These are phyloP conservation scores for Trichoplusia ni DNA, from an alignment of 1,140 invertebrate genomes.

Conservation along the genomic window DNA sequence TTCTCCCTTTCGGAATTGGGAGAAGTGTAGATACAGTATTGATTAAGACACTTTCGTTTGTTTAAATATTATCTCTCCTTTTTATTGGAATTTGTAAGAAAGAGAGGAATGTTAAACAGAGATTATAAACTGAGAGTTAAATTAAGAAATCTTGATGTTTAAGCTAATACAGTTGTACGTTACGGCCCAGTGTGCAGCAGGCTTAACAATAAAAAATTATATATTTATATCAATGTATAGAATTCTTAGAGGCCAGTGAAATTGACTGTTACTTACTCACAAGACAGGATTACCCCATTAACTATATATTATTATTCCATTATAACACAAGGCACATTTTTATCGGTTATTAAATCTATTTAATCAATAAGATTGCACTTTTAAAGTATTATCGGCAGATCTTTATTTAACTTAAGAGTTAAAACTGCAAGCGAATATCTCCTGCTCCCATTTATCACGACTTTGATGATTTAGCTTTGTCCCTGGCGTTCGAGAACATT, in stretches of 20 bases:
- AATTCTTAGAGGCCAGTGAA: conserved; percentile 68
- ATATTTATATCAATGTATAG: conserved; percentile 66
- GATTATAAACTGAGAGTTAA: no score
- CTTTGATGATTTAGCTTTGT: conserved; percentile 33
- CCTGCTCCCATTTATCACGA: conserved; percentile 45
- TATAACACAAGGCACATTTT: conserved; percentile 77
- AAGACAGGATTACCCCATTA: conserved; percentile 56
- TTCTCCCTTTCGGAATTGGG: no score
- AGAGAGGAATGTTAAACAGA: no score
- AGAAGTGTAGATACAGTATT: no score
- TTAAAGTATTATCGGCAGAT: conserved; percentile 58
- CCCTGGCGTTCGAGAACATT: no score
- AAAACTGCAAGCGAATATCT: conserved; percentile 38
- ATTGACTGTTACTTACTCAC: conserved; percentile 76
- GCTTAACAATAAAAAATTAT: conserved; percentile 49
- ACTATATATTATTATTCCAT: conserved; percentile 52
- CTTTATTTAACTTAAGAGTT: conserved; percentile 54
- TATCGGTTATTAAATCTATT: conserved; percentile 51
- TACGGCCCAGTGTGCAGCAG: not conserved
- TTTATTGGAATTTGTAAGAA: no score
- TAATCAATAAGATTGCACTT: conserved; percentile 50
- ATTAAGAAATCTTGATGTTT: no score
- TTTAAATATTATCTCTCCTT: no score
- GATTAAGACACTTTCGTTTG: no score
- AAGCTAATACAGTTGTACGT: not conserved